Evolutionary conservation across 2,888 invertebrate species (phyloP), one percentile per base, ranked within the genome.

Genomic region (Podabrus alpinus): DNA sequence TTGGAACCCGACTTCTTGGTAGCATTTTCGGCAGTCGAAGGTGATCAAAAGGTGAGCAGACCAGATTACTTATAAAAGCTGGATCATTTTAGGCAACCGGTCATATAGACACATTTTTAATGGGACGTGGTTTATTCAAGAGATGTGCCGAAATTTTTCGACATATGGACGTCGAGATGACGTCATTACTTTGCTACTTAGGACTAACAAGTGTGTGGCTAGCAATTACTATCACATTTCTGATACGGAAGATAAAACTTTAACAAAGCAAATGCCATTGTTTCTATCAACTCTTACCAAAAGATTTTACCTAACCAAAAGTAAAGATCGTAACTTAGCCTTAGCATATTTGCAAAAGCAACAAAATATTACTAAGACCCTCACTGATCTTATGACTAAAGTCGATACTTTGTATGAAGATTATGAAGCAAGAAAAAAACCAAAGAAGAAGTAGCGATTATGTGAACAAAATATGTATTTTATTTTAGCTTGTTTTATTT

Each of bases 121-220:
- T 1, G 86, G 87, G 1, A 82, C 85, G 1, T 87, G 86, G 86
- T 85, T 86, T 70, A 85, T 86, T 66, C 86, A 86, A 70, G 86
- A 86, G 75, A 68, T 86, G 15, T 86, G 86, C 78, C 83, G 80
- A 74, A 85, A 84, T 75, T 81, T 86, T 69, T 70, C 79, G 2
- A 72, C 81, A 1, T 85, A 84, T 73, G 86, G 86, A 1, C 79
- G 83, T 75, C 77, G 84, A 61, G 85, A 86, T 61, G 86, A 87
- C 71, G 82, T 87, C 7, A 72, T 85, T n/a, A 83, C 82, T 17
- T 74, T 87, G 24, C 69, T 86, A 7, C 83, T 83, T 1, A 80
- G 86, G 69, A 83, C 84, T 1, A 82, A 82, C 3, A 86, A 86
- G 79, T 86, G 86, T 72, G 83, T 86, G 1, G 80, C 82, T 9